Base-by-base conservation (phyloP, 2,888 invertebrate species). In the Ceramica pisi region DNA sequence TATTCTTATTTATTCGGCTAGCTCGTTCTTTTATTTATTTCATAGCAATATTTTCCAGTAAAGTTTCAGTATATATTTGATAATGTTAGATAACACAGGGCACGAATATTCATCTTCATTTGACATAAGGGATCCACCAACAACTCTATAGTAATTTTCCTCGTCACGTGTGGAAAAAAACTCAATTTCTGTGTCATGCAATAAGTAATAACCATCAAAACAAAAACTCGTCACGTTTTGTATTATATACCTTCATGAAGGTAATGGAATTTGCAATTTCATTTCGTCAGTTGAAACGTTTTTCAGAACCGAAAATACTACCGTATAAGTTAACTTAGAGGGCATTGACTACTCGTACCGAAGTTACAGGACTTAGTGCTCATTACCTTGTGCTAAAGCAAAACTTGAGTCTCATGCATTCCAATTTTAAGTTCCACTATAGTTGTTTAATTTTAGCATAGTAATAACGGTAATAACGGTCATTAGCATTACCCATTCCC, bases 151-250 rank as follows among this genome's bases (percentile, higher is more conserved):
- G 44, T 60, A 64, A 55, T 65, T 57, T 81, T 60, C 44, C 21
- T 44, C 46, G 50, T 56, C 53, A 78, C 31, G 26, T 71, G 62
- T 53, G 14, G 23, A 62, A 78, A 71, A 70, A 79, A 60, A 61
- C 71, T 63, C 74, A 67, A 60, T 57, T 78, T 79, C 55, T 64
- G 44, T 66, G 26, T 41, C 64, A 82, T 67, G 80, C 73, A 68
- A 80, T 80, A 79, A 79, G 83, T 79, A 79, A 82, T 80, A 80
- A 79, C 83, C 79, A 68, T 80, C 67, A 78, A 80, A 80, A 79
- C 79, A 79, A 79, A 82, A 79, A 82, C 83, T 79, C 83, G 80
- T 80, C 80, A 82, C 80, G 82, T 72, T 79, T 79, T 82, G 62
- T 68, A 82, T 80, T 64, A 79, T 67, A 46, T 60, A 38, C 62